Conservation (phyloP, 2,888 invertebrate species). For the Ectemnius continuus region DNA sequence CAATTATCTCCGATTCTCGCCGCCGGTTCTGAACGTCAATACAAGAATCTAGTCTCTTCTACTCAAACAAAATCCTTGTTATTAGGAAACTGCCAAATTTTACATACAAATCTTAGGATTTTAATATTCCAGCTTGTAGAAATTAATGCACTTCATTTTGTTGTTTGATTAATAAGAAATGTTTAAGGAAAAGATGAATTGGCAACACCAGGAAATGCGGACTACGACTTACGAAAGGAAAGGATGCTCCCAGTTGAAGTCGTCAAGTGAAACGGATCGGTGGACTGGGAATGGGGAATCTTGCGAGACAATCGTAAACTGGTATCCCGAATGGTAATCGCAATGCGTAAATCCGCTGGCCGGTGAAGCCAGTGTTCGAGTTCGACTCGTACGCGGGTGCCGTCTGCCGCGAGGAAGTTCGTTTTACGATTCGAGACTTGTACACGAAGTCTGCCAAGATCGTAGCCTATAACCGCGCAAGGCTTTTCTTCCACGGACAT, state of each 20-base stretch:
- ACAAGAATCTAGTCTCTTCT: too few relatives aligned
- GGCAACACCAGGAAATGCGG: too few relatives aligned
- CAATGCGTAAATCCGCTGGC: conserved; percentile 53
- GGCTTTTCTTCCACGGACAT: conserved; percentile 41
- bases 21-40: too few relatives aligned
- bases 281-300: conserved; percentile 25
- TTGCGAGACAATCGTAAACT: conserved; percentile 56
- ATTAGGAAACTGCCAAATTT: too few relatives aligned
- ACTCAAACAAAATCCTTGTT: too few relatives aligned
- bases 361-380: conserved; percentile 65
- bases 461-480: conserved; percentile 68
- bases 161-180: too few relatives aligned
- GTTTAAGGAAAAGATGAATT: too few relatives aligned
- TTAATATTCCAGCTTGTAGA: too few relatives aligned
- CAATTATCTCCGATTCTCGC: conserved; percentile 7
- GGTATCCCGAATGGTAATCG: conserved; percentile 51
- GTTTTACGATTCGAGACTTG: conserved; percentile 60
- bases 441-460: conserved; percentile 64
- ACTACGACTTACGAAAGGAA: conserved; percentile 54
- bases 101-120: too few relatives aligned
- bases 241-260: conserved; percentile 62
- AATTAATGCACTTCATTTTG: too few relatives aligned
- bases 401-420: conserved; percentile 64
- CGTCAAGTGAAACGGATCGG: conserved; percentile 66
- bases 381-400: conserved; percentile 61